Evolutionary conservation across 2,797 vertebrate genomes (phyloP), one percentile per base, ranked within the genome.

Genomic region (Schizothorax lantsangensis): DNA sequence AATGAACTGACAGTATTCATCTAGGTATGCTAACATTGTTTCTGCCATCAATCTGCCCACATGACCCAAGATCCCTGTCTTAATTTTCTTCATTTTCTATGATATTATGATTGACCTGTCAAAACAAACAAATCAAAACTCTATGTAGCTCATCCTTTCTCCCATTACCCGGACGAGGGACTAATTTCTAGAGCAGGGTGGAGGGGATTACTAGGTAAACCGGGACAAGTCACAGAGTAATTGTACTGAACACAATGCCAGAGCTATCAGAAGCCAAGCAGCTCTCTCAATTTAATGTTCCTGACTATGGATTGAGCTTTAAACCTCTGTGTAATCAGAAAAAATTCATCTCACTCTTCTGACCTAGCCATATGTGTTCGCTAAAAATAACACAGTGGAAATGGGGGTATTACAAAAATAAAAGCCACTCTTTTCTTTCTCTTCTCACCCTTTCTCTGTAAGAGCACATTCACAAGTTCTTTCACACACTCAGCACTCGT

Each of bases 321-420:
- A 90, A 91, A 88, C 80, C 88, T 84, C 82, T 15, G 23, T 80
- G 79, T 86, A 90, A 91, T 89, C 89, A 85, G 86, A 88, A 74
- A 80, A 88, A 84, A 79, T 5, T 30, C 43, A 66, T 87, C 85
- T 86, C 43, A 49, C 74, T 79, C 30, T 30, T 85, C 66, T 30
- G 68, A 74, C 81, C 66, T 82, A 30, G 79, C 77, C 66, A 83
- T 73, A 83, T 83, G 79, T 49, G 71, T 15, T 1, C 1, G 5
- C 75, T 78, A 86, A 81, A 88, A 73, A 90, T 78, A 85, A 43
- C 57, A 62, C 12, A 5, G 69, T 47, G 69, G 38, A 83, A 84
- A 83, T 78, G 86, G 84, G 30, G 38, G 36, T 19, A 59, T 49
- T 62, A 64, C 0, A 69, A 17, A 84, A 21, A 30, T 40, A 14